A percentile compares a stretch with the other conserved stretches of the same genome.
phyloP scores from a whole-genome alignment of 2,797 vertebrate genomes.

The Parauchenoglanis punctatus region DNA sequence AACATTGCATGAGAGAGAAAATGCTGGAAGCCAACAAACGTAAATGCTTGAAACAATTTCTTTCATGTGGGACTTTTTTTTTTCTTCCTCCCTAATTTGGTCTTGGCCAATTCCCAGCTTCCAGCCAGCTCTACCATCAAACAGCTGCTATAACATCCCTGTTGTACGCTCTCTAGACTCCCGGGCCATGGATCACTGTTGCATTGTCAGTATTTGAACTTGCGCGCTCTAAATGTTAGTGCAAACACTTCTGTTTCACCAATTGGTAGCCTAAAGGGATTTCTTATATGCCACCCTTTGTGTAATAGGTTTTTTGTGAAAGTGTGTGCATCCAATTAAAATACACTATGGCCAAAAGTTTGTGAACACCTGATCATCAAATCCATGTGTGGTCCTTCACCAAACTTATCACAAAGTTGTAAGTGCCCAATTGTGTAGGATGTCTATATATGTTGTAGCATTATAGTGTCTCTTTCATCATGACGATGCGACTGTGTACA shows the following conservation, averaged over 20 bases:
- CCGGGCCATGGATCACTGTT: background rate
- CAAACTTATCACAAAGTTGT: background rate
- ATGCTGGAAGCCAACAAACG: background rate
- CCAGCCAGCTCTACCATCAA: background rate
- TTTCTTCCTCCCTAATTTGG: background rate
- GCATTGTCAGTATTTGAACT: background rate
- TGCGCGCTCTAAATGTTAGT: background rate
- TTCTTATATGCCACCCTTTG: background rate
- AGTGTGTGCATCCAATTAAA: background rate
- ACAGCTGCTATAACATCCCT: too few species aligned
- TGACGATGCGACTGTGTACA: too few species aligned
- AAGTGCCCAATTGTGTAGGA: background rate
- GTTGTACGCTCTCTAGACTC: background rate
- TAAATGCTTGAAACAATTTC: background rate
- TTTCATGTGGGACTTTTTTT: background rate
- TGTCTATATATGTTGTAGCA: too few species aligned
- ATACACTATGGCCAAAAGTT: background rate
- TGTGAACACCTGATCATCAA: background rate
- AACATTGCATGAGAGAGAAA: background rate
- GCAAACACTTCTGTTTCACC: background rate
- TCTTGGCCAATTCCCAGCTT: background rate
- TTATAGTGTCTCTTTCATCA: too few species aligned
- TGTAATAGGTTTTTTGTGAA: background rate
- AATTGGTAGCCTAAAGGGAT: background rate
- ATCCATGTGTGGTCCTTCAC: background rate